Evolutionary conservation across 2,888 invertebrate species (phyloP), one percentile per base, ranked within the genome.

Genomic region (Eucera pruinosa): DNA sequence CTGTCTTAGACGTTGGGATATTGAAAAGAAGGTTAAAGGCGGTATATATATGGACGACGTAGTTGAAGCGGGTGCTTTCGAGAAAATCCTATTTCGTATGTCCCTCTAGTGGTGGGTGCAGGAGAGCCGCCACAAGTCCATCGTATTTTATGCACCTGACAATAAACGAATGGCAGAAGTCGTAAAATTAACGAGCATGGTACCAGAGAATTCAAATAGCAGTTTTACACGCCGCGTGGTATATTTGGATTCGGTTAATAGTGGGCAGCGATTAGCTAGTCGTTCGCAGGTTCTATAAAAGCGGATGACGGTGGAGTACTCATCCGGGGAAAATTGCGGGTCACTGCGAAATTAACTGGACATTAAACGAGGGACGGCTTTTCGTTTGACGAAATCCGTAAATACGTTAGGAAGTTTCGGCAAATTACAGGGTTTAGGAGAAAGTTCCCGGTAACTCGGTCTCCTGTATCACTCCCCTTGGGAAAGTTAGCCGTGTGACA

Each of bases 321-420:
- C 52, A 27, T 39, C 13, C 2, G 41, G 25, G 27, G 15, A 27
- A 72, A 73, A 73, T 72, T 72, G 41, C 27, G 33, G 45, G 33
- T 0, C n/a, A 54, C 45, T 33, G 36, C 67, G 60, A 78, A n/a
- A 77, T 79, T 78, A 79, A 73, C 78, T 57, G 61, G 54, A 61
- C 78, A 64, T 61, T 79, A 79, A 79, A 79, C 68, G 72, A 52
- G 65, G 61, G 15, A 39, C 33, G 77, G 72, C 20, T 52, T 66
- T 78, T 67, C 80, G 45, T 80, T 80, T 67, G 78, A 70, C 78
- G 66, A 67, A 74, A 80, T 80, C 67, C 67, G 72, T 81, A 80
- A 80, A 76, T 70, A 71, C 58, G 72, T 81, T 80, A 76, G 54
- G 61, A 80, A 81, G 61, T 80, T 81, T 80, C 55, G 77, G 57